These are phyloP conservation scores for Saccopteryx leptura DNA, from an alignment of 2,113 vertebrate species.

Conservation along the genomic window DNA sequence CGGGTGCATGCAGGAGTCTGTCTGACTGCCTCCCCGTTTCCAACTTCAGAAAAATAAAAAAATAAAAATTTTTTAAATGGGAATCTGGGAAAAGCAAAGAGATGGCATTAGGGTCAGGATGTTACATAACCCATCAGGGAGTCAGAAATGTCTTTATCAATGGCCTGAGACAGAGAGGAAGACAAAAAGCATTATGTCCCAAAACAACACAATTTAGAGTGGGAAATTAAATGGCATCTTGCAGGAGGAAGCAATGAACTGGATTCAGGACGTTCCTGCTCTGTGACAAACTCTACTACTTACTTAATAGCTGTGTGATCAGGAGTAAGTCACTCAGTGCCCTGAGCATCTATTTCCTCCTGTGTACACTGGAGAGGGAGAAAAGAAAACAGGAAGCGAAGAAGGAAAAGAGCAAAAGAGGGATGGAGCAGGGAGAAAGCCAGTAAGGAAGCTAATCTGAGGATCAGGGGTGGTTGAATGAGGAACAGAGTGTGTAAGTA, in stretches of 20 bases:
- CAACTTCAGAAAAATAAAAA: not conserved
- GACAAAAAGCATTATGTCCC: not conserved
- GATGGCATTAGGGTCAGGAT: not conserved
- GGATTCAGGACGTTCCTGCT: not conserved
- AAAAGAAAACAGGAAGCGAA: not conserved
- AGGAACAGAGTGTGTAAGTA: not conserved
- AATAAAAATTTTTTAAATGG: not conserved
- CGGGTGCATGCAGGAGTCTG: too few species aligned
- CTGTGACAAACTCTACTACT: not conserved
- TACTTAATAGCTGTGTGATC: not conserved
- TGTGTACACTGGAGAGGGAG: not conserved
- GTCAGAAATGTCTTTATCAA: constrained; percentile 12
- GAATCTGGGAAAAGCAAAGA: not conserved
- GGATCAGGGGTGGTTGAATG: not conserved
- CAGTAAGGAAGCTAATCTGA: not conserved
- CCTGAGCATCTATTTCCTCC: not conserved
- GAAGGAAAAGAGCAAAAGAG: not conserved
- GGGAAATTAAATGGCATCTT: constrained; percentile 1
- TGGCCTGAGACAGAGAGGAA: not conserved
- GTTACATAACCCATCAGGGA: not conserved
- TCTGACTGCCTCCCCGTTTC: too few species aligned
- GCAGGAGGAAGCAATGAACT: not conserved
- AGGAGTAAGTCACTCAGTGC: not conserved
- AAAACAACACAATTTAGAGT: constrained; percentile 1
- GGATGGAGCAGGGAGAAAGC: not conserved